A percentile compares a stretch with the other conserved stretches of the same genome.
Conservation (phyloP, 1,140 invertebrate genomes). For the Camponotus vicinus region DNA sequence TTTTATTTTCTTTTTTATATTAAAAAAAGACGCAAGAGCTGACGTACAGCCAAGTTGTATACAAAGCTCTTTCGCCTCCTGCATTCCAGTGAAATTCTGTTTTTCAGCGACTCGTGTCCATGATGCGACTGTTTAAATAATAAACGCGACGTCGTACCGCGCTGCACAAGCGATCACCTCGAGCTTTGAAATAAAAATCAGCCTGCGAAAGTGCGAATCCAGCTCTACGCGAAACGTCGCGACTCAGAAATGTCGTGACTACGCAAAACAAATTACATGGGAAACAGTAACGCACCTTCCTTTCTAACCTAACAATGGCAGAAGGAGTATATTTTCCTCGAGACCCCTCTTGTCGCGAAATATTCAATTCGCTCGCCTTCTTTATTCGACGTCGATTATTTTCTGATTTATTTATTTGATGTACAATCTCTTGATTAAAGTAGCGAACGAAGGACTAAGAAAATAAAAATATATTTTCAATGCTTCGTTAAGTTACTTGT, state of each 20-base stretch:
- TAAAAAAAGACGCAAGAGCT: slow-evolving; percentile 21
- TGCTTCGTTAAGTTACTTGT: neutral
- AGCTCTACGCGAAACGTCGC: neutral
- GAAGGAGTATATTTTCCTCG: slow-evolving; percentile 14
- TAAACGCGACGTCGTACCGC: slow-evolving; percentile 45
- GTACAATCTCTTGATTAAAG: neutral
- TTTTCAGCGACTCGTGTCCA: slow-evolving; percentile 51
- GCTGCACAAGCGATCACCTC: slow-evolving; percentile 45
- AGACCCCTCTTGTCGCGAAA: slow-evolving; percentile 6
- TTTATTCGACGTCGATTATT: slow-evolving; percentile 15
- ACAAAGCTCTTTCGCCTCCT: slow-evolving; percentile 7
- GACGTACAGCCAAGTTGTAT: neutral
- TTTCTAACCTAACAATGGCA: slow-evolving; percentile 17
- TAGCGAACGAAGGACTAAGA: too few relatives aligned
- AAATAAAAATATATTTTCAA: neutral
- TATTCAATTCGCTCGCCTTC: slow-evolving; percentile 26
- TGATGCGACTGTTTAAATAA: slow-evolving; percentile 56
- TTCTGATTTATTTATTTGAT: slow-evolving; percentile 7
- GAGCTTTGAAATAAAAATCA: slow-evolving; percentile 62
- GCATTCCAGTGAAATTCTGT: slow-evolving; percentile 33
- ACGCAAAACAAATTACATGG: slow-evolving; percentile 54
- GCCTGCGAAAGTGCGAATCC: slow-evolving; percentile 41
- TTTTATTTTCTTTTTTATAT: neutral
- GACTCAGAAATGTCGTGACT: slow-evolving; percentile 43
- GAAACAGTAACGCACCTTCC: slow-evolving; percentile 23